Evolutionary conservation across 2,113 vertebrate genomes (phyloP), one percentile per base, ranked within the genome.

Genomic region (Merops nubicus): DNA sequence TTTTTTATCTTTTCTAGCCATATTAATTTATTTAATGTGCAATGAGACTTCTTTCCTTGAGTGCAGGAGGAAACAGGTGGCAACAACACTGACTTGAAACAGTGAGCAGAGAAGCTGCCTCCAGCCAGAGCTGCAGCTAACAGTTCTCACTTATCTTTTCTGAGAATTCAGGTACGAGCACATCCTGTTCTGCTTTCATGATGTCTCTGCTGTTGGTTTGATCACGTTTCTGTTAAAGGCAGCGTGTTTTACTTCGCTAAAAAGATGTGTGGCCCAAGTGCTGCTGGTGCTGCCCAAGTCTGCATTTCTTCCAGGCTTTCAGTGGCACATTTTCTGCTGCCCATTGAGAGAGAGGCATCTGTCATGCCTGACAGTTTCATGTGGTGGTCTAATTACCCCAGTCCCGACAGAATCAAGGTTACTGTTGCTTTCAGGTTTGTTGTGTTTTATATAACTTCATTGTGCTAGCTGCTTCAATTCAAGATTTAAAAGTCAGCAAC

Each of bases 31-130:
- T 28, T 51, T 36, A 20, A 15, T 3, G 6, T 82, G 42, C 47
- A 40, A 9, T 2, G 36, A 67, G 16, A n/a, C 53, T 21, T 36
- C 34, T 70, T 62, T 73, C 59, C 34, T 26, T 47, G 28, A 47
- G 43, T 3, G 1, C 36, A 42, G 18, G 12, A 45, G 25, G 33
- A 33, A 29, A 34, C 25, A 0, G 26, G 17, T 73, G 60, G 47
- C n/a, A n/a, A n/a, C 0, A 6, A 28, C 5, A 6, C 15, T 40
- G 7, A 8, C 38, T 36, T 74, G 65, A 51, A 45, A 57, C 0
- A 0, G 25, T 57, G 34, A 54, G 56, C 0, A 1, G 23, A 50
- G 63, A 53, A 67, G 36, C 70, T 67, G 57, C 15, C 36, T 76
- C 34, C 59, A 82, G 42, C 28, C 29, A 8, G 15, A 43, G 33